Evolutionary conservation across 2,888 invertebrate species (phyloP), one percentile per base, ranked within the genome.

Genomic region (Acleris emargana): DNA sequence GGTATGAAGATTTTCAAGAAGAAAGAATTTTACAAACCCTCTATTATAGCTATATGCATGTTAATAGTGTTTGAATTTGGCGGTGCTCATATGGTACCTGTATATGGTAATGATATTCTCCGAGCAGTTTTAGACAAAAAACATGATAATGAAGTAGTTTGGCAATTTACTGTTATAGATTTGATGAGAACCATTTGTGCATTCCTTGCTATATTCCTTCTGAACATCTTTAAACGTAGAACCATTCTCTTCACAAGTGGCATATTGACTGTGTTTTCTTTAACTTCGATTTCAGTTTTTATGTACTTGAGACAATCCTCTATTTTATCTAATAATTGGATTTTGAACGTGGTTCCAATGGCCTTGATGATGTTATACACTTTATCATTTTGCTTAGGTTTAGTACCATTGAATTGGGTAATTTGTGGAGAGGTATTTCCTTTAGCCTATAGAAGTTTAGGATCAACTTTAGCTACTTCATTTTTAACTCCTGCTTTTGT

Each of bases 161-260:
- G 89, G 82, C 95, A 95, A 67, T 95, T 95, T 58, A 91, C 95
- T 18, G 84, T 95, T 3, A 93, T 96, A 70, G 96, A 96, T 69
- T 71, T 93, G n/a, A 87, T 95, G 1, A 89, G 96, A 55, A 90
- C 95, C 1, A 63, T 94, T 1, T 94, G 94, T 74, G 95, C 95
- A 0, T 89, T 94, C 25, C 69, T 94, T 16, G 94, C 91, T 58
- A 91, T 91, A 82, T 91, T 91, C 67, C 68, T 92, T 69, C 69
- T 92, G 0, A 92, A 91, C 74, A 84, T 82, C 60, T 88, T 82
- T 59, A 88, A 83, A 58, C 73, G 91, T 58, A 79, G 91, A 58
- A 87, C 87, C 0, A 91, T 92, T 64, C 71, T 92, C 20, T 91
- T 92, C 58, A 81, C 83, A 0, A 91, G 91, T 74, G 91, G 91